phyloP scores from a whole-genome alignment of 2,888 invertebrate species.

The Lapara coniferarum region DNA sequence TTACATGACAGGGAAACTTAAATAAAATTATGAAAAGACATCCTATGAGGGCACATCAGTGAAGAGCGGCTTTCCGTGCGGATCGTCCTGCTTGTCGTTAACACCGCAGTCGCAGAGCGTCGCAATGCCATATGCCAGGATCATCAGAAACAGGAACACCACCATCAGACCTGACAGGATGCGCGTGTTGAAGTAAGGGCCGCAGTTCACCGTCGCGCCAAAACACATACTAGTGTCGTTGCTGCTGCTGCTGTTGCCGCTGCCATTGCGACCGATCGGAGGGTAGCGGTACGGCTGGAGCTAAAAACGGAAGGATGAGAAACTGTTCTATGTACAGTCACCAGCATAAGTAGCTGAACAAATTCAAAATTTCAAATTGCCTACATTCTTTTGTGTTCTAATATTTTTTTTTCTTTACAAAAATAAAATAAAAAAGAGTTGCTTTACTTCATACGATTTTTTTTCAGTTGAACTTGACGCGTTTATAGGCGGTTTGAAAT shows the following conservation, averaged over 20 bases:
- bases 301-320: conserved; percentile 24
- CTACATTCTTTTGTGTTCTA: too few species aligned
- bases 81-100: conserved; percentile 59
- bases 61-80: conserved; percentile 43
- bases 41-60: not conserved
- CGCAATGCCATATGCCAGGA: conserved; percentile 47
- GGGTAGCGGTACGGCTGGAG: conserved; percentile 36
- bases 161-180: conserved; percentile 53
- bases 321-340: not conserved
- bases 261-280: conserved; percentile 5
- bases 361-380: too few species aligned
- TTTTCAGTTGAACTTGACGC: too few species aligned
- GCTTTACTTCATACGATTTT: too few species aligned
- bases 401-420: too few species aligned
- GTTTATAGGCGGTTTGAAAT: too few species aligned
- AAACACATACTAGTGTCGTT: conserved; percentile 35
- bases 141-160: conserved; percentile 38
- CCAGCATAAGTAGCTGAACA: too few species aligned
- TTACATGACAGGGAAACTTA: not conserved
- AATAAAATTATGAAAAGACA: not conserved
- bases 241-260: not conserved
- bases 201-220: conserved; percentile 51
- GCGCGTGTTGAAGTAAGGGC: conserved; percentile 52
- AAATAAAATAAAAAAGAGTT: too few species aligned
- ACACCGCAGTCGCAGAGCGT: conserved; percentile 43